These are phyloP conservation scores for Cydia strobilella DNA, from an alignment of 1,140 invertebrate species.

Conservation along the genomic window DNA sequence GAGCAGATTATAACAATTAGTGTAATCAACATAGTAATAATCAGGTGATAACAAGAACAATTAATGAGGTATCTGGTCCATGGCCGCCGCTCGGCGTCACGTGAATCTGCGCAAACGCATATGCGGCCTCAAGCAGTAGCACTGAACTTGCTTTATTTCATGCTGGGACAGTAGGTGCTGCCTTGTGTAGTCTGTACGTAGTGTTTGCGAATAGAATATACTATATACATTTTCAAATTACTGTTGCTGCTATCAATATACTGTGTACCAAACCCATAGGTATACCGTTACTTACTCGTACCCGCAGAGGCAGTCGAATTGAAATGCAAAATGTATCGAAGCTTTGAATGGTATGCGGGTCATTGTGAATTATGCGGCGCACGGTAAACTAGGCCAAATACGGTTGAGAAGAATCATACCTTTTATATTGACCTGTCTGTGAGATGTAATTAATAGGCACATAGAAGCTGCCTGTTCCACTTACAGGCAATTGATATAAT, in stretches of 20 bases:
- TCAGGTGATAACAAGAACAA: slow-evolving; percentile 22
- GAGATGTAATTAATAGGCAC: neutral
- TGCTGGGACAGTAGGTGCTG: no score
- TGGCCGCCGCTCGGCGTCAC: slow-evolving; percentile 3
- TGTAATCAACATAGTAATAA: slow-evolving; percentile 17
- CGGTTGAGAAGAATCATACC: neutral
- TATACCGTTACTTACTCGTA: no score
- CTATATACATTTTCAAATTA: neutral
- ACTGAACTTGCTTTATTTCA: neutral
- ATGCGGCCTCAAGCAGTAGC: neutral
- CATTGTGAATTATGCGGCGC: neutral
- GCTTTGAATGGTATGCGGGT: no score
- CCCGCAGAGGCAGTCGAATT: no score
- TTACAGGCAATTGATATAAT: neutral
- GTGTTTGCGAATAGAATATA: no score
- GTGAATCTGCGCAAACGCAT: slow-evolving; percentile 14
- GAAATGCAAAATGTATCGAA: no score
- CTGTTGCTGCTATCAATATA: no score
- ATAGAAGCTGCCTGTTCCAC: neutral
- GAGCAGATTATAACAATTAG: slow-evolving; percentile 5
- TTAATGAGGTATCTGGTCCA: slow-evolving; percentile 17
- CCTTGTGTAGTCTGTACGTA: no score
- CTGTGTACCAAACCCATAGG: no score
- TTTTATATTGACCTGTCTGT: neutral
- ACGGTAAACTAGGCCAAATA: no score